These are phyloP conservation scores for Sebastes dallii DNA, from an alignment of 2,797 vertebrate species.

Conservation along the genomic window DNA sequence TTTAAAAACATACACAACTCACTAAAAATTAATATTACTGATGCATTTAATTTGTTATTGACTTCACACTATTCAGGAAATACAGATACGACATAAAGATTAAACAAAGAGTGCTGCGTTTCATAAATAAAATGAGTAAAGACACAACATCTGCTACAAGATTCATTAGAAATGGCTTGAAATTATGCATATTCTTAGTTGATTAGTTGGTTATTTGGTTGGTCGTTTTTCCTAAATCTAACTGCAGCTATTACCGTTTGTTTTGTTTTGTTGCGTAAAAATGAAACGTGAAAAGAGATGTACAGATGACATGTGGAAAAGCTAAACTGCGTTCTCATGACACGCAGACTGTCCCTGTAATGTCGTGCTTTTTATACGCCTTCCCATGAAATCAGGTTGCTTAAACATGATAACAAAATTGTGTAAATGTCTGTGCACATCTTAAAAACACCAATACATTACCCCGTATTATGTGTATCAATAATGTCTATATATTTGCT, in stretches of 20 bases:
- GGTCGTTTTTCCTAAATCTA: too few relatives aligned
- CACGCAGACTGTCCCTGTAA: too few relatives aligned
- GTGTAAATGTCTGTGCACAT: neutral
- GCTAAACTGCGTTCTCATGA: too few relatives aligned
- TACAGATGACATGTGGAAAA: too few relatives aligned
- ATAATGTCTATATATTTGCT: constrained; percentile 6
- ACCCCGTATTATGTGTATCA: neutral
- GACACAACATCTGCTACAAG: neutral
- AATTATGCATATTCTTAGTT: too few relatives aligned
- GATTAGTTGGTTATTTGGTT: too few relatives aligned
- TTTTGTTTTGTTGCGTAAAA: too few relatives aligned
- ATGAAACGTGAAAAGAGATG: too few relatives aligned
- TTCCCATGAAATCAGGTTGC: too few relatives aligned
- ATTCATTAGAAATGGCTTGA: neutral
- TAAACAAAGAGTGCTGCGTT: neutral
- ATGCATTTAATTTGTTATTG: neutral
- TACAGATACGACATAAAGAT: neutral
- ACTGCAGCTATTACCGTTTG: too few relatives aligned
- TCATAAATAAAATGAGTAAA: neutral
- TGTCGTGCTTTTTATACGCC: too few relatives aligned
- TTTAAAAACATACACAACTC: neutral
- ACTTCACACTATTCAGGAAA: neutral
- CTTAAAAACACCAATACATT: neutral
- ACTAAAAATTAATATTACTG: neutral
- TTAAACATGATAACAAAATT: neutral